Conservation (phyloP, 2,113 vertebrate species). For the Progne subis region DNA sequence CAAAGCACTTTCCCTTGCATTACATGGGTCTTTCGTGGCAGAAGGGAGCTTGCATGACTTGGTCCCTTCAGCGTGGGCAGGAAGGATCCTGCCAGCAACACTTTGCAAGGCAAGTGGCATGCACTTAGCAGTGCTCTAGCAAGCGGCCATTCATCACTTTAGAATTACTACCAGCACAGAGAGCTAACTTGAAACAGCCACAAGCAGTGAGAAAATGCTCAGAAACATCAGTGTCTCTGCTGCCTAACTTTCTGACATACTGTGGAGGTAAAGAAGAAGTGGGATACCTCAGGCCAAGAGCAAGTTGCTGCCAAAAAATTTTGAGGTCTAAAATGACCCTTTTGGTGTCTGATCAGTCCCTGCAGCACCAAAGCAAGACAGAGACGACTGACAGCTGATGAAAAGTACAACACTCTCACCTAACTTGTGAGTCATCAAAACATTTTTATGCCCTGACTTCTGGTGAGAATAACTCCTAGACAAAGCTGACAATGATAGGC, state of each 20-base stretch:
- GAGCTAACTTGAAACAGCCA: neutral
- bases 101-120: neutral
- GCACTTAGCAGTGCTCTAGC: neutral
- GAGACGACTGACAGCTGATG: neutral
- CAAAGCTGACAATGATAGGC: neutral
- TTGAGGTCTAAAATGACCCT: neutral
- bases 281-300: neutral
- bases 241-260: neutral
- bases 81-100: neutral
- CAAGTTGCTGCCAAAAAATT: neutral
- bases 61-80: neutral
- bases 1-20: neutral
- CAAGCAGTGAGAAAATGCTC: neutral
- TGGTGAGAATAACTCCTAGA: neutral
- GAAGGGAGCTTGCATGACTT: neutral
- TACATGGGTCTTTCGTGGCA: neutral
- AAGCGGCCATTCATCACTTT: neutral
- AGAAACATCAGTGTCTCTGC: neutral
- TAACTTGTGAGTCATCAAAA: neutral
- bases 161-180: neutral
- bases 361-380: rapidly evolving
- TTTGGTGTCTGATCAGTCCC: rapidly evolving
- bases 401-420: neutral
- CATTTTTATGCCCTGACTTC: neutral
- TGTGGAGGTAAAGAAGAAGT: neutral